phyloP scores from a whole-genome alignment of 2,888 invertebrate species.

The Eupeodes luniger region DNA sequence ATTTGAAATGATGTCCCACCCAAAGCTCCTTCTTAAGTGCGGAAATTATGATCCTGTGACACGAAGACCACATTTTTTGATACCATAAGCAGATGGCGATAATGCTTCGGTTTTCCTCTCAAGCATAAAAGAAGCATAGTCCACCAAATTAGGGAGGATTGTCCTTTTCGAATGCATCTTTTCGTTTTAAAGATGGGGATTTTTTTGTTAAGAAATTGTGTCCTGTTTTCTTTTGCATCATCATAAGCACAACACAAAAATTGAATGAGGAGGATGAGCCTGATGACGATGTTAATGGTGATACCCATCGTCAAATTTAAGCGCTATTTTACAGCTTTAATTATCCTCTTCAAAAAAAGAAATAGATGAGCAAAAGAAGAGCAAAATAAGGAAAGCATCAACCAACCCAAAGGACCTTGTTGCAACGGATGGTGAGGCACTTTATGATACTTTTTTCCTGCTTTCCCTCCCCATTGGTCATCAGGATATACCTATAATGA shows the following conservation, averaged over 20 bases:
- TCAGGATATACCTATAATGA: background rate
- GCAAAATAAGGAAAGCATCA: background rate
- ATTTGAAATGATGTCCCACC: background rate
- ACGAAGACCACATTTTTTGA: constrained; percentile 60
- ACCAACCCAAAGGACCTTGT: constrained; percentile 36
- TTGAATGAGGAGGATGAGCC: constrained; percentile 33
- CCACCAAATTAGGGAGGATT: constrained; percentile 60
- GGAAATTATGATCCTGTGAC: constrained; percentile 60
- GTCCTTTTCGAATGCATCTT: constrained; percentile 51
- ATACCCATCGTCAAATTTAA: constrained; percentile 75
- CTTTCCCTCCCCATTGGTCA: constrained; percentile 25
- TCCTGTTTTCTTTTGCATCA: constrained; percentile 26
- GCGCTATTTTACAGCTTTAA: constrained; percentile 77
- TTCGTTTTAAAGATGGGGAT: constrained; percentile 28
- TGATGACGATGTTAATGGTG: constrained; percentile 63
- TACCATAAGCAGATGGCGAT: constrained; percentile 30
- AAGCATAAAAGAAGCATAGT: constrained; percentile 4
- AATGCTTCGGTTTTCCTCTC: background rate
- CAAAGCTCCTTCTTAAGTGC: background rate
- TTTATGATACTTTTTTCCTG: constrained; percentile 38
- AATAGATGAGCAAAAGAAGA: too few species aligned
- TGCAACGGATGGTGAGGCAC: constrained; percentile 65
- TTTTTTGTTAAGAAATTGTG: constrained; percentile 19
- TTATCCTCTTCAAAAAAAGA: constrained; percentile 61
- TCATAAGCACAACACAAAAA: background rate